Evolutionary conservation across 2,888 invertebrate genomes (phyloP), one percentile per base, ranked within the genome.

Genomic region (Proisotoma minuta): DNA sequence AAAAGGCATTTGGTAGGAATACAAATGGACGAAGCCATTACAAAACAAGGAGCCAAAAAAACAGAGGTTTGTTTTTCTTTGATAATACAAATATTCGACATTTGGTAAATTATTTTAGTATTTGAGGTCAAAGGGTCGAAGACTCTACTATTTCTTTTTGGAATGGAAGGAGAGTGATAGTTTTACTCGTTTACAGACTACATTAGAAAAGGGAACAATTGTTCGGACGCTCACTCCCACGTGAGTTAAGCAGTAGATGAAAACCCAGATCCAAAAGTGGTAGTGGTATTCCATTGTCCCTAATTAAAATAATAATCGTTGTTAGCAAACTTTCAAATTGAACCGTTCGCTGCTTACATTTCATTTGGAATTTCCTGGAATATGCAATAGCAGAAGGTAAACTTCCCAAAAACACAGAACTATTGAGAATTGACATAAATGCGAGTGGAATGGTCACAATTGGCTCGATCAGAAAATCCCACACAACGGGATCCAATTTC

Each of bases 1-100:
- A 97, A 97, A 77, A 82, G 94, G 10, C 93, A 95, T 77, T 82
- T 97, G 23, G 81, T 84, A 60, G 91, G 91, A 0, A 87, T 89
- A 75, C 81, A 88, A 43, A 81, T 86, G 23, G 85, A 88, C 75
- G 85, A 87, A 73, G 78, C 84, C 3, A 84, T 87, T 0, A 89
- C 50, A 59, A 87, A 77, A 83, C 83, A 1, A 76, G 89, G 18
- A 86, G 89, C 0, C 78, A 90, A 39, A 88, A 87, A 75, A 91
- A 87, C 75, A 79, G 82, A 15, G 87, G 84, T 76, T 83, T 85
- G 58, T 79, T 81, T 51, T 77, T 84, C 56, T 81, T 81, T 18
- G 83, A 86, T 70, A 81, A 84, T 59, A 77, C 82, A 68, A 81
- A 83, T 15, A 83, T n/a, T n/a, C n/a, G n/a, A n/a, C n/a, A n/a